Evolutionary conservation across 2,797 vertebrate species (phyloP).

Genomic region (Phoebastria nigripes): DNA sequence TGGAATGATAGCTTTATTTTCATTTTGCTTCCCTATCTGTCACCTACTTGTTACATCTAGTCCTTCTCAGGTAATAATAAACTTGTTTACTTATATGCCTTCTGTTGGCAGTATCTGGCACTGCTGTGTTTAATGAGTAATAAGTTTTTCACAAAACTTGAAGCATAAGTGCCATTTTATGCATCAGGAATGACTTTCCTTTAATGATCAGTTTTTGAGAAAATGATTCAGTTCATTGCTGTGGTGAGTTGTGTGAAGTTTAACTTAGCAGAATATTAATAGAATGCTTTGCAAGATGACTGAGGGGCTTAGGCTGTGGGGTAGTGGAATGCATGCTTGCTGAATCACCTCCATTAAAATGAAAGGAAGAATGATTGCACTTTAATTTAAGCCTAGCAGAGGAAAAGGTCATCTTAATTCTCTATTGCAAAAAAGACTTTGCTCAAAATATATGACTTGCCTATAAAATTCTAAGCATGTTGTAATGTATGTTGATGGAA

Average conservation of each 20-base stretch:
- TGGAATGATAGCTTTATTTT: neutral
- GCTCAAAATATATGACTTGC: neutral
- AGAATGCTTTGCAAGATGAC: neutral
- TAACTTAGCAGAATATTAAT: conserved; percentile 7
- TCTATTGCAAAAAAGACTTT: neutral
- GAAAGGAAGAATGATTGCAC: neutral
- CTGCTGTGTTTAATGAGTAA: conserved; percentile 49
- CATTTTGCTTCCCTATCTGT: neutral
- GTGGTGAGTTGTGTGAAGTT: neutral
- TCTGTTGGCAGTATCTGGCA: conserved; percentile 27
- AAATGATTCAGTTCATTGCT: neutral
- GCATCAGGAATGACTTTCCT: neutral
- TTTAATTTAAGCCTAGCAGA: neutral
- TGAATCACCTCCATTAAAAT: neutral
- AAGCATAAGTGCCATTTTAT: neutral
- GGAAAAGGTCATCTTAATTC: neutral
- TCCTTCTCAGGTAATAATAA: conserved; percentile 27
- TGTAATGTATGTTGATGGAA: neutral
- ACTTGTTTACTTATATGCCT: conserved; percentile 37
- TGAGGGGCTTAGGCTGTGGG: neutral
- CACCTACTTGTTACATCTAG: neutral
- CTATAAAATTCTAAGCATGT: neutral
- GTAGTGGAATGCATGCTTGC: neutral
- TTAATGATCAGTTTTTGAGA: neutral
- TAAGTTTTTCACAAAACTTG: neutral